These are phyloP conservation scores for Meloidogyne hapla DNA, from an alignment of 1,140 invertebrate genomes.

Conservation along the genomic window DNA sequence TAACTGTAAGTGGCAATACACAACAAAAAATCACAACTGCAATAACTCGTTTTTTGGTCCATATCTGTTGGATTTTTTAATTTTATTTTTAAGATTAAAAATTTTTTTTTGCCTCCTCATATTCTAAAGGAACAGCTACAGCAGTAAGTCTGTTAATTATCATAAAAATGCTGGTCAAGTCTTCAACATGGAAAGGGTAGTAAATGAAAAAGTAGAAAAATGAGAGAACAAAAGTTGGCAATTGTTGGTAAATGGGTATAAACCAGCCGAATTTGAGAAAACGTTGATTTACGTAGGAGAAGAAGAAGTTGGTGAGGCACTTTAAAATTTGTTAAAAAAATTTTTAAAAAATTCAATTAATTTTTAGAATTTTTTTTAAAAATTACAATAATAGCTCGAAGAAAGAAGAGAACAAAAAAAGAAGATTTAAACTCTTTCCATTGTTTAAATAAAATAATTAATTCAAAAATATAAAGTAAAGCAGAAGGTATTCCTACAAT, in stretches of 20 bases:
- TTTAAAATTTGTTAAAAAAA: background rate
- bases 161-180: constrained; percentile 9
- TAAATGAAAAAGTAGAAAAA: constrained; percentile 18
- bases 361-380: no score
- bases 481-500: constrained; percentile 13
- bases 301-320: background rate
- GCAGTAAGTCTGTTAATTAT: background rate
- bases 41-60: background rate
- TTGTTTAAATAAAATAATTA: constrained; percentile 7
- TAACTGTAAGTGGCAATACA: background rate
- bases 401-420: constrained; percentile 7
- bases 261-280: background rate
- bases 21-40: background rate
- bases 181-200: constrained; percentile 10
- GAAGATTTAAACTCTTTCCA: constrained; percentile 1
- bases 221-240: background rate
- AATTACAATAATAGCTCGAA: constrained; percentile 6
- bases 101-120: background rate
- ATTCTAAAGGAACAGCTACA: background rate
- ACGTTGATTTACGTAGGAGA: background rate
- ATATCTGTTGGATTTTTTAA: background rate
- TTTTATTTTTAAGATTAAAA: background rate
- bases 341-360: no score
- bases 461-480: constrained; percentile 14
- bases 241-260: background rate